phyloP scores from a whole-genome alignment of 2,113 vertebrate species.

The Zapus hudsonius region DNA sequence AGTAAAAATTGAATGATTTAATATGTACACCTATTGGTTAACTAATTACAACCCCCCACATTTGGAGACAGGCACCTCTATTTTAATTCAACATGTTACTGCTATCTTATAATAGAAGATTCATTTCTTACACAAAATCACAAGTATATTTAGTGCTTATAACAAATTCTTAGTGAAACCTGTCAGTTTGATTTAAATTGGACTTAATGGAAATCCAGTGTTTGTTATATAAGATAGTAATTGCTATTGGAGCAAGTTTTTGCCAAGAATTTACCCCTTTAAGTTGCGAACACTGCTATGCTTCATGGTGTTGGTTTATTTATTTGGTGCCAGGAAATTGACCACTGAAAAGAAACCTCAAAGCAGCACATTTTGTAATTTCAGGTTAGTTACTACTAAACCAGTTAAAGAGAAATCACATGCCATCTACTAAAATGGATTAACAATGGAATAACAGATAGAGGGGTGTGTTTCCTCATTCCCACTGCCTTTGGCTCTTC shows the following conservation, averaged over 20 bases:
- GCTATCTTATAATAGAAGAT: background rate
- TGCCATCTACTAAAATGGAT: too few relatives aligned
- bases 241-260: conserved; percentile 31
- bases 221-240: conserved; percentile 57
- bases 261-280: background rate
- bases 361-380: background rate
- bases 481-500: fast-evolving
- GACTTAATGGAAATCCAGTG: conserved; percentile 67
- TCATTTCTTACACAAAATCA: conserved; percentile 58
- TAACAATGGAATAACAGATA: background rate
- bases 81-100: background rate
- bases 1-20: background rate
- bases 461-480: background rate
- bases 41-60: background rate
- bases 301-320: background rate
- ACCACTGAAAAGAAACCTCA: background rate
- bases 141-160: conserved; percentile 50
- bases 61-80: background rate
- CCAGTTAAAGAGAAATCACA: background rate
- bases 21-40: background rate
- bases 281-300: conserved; percentile 4
- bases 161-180: conserved; percentile 66
- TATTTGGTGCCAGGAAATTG: background rate
- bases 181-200: conserved; percentile 79
- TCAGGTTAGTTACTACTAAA: background rate